phyloP scores from a whole-genome alignment of 2,113 vertebrate genomes.

The Marmota flaviventris region DNA sequence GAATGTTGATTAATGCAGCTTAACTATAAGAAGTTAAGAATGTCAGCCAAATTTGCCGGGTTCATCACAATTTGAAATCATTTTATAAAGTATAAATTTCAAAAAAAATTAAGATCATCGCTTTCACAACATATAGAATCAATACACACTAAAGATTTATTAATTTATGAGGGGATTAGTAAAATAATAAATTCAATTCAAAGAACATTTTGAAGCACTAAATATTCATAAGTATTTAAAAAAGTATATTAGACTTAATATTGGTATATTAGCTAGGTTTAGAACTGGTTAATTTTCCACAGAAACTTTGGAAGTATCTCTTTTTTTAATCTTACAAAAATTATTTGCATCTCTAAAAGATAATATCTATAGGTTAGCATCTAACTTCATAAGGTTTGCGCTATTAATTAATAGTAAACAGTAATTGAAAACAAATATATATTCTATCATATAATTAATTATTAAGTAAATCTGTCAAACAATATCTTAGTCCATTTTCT shows the following conservation, averaged over 20 bases:
- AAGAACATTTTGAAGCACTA: not conserved
- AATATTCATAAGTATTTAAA: not conserved
- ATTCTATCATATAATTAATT: not conserved
- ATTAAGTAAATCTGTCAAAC: not conserved
- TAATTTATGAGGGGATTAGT: not conserved
- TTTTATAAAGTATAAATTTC: not conserved
- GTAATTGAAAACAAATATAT: not conserved
- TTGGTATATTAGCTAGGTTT: not conserved
- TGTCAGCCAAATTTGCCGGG: not conserved
- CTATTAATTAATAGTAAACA: not conserved
- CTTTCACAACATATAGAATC: not conserved
- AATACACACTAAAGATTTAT: not conserved
- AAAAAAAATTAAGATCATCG: not conserved
- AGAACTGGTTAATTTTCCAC: not conserved
- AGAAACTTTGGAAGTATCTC: not conserved
- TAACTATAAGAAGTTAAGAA: not conserved
- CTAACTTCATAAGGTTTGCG: not conserved
- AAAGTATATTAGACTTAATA: not conserved
- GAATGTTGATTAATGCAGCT: not conserved
- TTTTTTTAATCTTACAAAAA: not conserved
- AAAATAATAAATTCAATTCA: not conserved
- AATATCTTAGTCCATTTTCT: not conserved
- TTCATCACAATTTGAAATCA: not conserved
- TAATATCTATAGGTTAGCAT: not conserved
- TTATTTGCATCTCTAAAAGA: constrained; percentile 17